Percentiles rank a stretch among this genome's conserved stretches.
These are phyloP conservation scores for Apistogramma diplotaenia DNA, from an alignment of 2,113 vertebrate species.

Conservation along the genomic window DNA sequence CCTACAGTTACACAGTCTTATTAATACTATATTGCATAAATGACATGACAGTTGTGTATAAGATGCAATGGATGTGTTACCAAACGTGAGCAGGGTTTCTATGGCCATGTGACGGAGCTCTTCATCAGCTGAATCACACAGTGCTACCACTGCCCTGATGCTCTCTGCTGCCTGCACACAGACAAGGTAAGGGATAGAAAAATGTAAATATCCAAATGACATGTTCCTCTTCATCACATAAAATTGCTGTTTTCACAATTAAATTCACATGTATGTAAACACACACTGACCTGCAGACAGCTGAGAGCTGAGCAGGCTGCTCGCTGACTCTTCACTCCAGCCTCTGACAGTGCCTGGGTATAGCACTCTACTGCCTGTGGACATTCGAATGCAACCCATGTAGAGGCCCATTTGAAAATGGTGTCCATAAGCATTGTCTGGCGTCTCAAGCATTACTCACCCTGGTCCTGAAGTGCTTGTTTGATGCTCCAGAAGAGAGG, in stretches of 20 bases:
- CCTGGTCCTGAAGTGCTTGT: slow-evolving; percentile 86
- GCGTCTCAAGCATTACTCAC: slow-evolving; percentile 71
- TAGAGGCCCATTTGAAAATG: slow-evolving; percentile 38
- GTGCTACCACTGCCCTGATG: slow-evolving; percentile 83
- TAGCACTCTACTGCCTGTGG: slow-evolving; percentile 89
- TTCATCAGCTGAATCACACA: slow-evolving; percentile 90
- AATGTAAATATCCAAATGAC: background rate
- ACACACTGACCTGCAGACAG: slow-evolving; percentile 86
- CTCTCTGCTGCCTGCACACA: slow-evolving; percentile 86
- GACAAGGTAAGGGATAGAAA: background rate
- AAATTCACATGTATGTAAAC: background rate
- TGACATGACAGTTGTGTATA: background rate
- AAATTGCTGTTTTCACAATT: background rate
- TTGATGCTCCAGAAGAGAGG: slow-evolving; percentile 80
- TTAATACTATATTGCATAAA: background rate
- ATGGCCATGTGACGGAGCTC: slow-evolving; percentile 90
- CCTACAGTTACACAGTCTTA: background rate
- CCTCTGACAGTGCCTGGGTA: slow-evolving; percentile 87
- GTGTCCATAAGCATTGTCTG: too few species aligned
- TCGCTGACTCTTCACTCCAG: slow-evolving; percentile 83
- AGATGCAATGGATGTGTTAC: slow-evolving; percentile 46
- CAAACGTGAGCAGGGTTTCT: slow-evolving; percentile 90
- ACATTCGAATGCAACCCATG: slow-evolving; percentile 23
- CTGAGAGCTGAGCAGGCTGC: slow-evolving; percentile 88
- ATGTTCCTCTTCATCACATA: background rate